Conservation (phyloP, 1,140 invertebrate genomes). For the Amyelois transitella region DNA sequence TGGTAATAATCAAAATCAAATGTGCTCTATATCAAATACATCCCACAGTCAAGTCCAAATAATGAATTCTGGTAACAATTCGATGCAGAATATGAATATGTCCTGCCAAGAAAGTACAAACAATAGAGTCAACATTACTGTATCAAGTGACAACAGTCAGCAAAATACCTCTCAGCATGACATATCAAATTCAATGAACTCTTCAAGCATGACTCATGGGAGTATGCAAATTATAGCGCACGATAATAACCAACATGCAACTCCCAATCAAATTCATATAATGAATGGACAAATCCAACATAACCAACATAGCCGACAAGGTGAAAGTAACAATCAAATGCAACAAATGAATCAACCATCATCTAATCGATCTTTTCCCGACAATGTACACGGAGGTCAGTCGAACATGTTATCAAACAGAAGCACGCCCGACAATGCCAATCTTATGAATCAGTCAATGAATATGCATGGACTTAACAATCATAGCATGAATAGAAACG, state of each 20-base stretch:
- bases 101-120: slow-evolving; percentile 59
- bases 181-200: slow-evolving; percentile 37
- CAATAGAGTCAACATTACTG: slow-evolving; percentile 44
- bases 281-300: slow-evolving; percentile 64
- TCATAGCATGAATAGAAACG: slow-evolving; percentile 49
- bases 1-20: slow-evolving; percentile 56
- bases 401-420: slow-evolving; percentile 49
- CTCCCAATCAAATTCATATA: slow-evolving; percentile 62
- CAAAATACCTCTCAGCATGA: slow-evolving; percentile 49
- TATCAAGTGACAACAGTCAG: slow-evolving; percentile 34
- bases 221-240: slow-evolving; percentile 62
- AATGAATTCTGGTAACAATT: slow-evolving; percentile 53
- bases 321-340: slow-evolving; percentile 48
- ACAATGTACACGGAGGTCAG: slow-evolving; percentile 49
- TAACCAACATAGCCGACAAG: slow-evolving; percentile 41
- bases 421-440: slow-evolving; percentile 48
- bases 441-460: slow-evolving; percentile 54
- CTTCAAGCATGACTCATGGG: slow-evolving; percentile 47
- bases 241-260: slow-evolving; percentile 42
- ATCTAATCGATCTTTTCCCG: slow-evolving; percentile 53
- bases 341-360: slow-evolving; percentile 49
- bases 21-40: slow-evolving; percentile 49
- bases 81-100: slow-evolving; percentile 57
- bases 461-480: slow-evolving; percentile 54
- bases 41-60: slow-evolving; percentile 55